These are phyloP conservation scores for Eubucco bourcierii DNA, from an alignment of 2,113 vertebrate genomes.

Conservation along the genomic window DNA sequence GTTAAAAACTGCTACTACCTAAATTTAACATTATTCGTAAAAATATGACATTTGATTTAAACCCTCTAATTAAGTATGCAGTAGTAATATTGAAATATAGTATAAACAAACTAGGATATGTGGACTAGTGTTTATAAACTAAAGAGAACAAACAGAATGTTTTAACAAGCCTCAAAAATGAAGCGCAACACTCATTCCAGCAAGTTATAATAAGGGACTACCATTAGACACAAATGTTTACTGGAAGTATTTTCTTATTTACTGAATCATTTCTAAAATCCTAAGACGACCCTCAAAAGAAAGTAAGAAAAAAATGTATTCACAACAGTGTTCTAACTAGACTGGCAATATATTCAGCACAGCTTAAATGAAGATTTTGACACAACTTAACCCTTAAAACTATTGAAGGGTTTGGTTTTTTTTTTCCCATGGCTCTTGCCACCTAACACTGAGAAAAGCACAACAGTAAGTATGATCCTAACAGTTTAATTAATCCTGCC, in stretches of 20 bases:
- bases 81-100: neutral
- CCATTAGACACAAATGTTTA: neutral
- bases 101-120: neutral
- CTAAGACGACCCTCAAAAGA: neutral
- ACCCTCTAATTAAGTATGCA: neutral
- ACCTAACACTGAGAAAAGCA: neutral
- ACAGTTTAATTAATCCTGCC: neutral
- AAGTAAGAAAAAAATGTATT: neutral
- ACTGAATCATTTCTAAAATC: neutral
- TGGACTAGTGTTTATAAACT: neutral
- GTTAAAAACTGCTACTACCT: neutral
- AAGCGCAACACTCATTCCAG: neutral
- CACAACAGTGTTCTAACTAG: neutral
- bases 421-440: neutral
- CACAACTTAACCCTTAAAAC: neutral
- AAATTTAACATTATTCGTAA: neutral
- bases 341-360: neutral
- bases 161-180: neutral
- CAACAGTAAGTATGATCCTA: neutral
- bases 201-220: neutral
- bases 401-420: neutral
- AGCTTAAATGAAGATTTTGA: neutral
- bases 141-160: neutral
- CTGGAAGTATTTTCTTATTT: neutral
- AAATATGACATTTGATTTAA: neutral